Conservation (phyloP, 2,888 invertebrate species). For the Leptinotarsa rubiginosa region DNA sequence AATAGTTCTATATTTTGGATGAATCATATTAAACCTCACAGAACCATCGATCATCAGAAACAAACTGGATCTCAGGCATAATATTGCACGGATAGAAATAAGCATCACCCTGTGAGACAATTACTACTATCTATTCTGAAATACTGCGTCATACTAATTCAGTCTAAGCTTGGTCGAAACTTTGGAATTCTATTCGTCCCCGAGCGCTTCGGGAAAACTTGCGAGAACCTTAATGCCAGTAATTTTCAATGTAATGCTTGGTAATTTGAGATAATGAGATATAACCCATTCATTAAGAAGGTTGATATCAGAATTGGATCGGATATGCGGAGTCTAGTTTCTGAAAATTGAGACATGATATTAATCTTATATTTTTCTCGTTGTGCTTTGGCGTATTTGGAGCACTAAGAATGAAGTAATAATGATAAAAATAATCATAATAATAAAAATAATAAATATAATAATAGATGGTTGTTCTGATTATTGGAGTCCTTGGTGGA, state of each 20-base stretch:
- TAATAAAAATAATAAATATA: no score
- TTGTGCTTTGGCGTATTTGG: no score
- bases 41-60: no score
- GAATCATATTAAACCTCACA: no score
- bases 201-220: constrained; percentile 27
- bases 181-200: constrained; percentile 26
- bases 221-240: constrained; percentile 28
- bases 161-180: constrained; percentile 33
- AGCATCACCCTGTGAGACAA: no score
- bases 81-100: no score
- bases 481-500: no score
- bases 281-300: constrained; percentile 16
- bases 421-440: no score
- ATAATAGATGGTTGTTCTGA: no score
- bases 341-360: background rate
- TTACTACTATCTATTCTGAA: constrained; percentile 28
- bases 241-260: constrained; percentile 31
- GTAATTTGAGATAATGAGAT: constrained; percentile 24
- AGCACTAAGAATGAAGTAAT: no score
- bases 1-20: no score
- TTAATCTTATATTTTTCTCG: background rate
- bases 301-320: background rate
- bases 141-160: constrained; percentile 36
- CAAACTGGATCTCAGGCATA: no score
- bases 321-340: background rate